A percentile compares a stretch with the other conserved stretches of the same genome.
These are phyloP conservation scores for Parasteatoda lunata DNA, from an alignment of 2,888 invertebrate species.

Conservation along the genomic window DNA sequence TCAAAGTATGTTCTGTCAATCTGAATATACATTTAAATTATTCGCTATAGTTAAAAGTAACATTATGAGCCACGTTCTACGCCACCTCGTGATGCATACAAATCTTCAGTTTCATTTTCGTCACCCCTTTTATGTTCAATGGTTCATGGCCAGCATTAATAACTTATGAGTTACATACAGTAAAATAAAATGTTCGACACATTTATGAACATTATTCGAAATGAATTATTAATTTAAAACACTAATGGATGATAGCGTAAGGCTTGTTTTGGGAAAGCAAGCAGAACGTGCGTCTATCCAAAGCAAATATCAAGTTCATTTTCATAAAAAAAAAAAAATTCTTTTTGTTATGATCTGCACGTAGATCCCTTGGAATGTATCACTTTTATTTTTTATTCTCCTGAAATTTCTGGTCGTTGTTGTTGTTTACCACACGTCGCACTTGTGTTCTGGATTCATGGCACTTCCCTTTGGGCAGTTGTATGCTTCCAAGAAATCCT, in stretches of 20 bases:
- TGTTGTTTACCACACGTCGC: slow-evolving; percentile 69
- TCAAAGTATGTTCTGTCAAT: too few species aligned
- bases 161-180: too few species aligned
- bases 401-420: background rate
- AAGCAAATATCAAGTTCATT: background rate
- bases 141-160: too few species aligned
- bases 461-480: slow-evolving; percentile 65
- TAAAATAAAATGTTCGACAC: too few species aligned
- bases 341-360: background rate
- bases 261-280: background rate
- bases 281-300: background rate
- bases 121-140: too few species aligned
- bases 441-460: slow-evolving; percentile 69
- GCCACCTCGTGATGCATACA: too few species aligned
- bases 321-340: background rate
- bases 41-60: too few species aligned
- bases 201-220: too few species aligned
- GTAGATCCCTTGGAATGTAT: background rate
- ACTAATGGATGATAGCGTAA: background rate
- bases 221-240: too few species aligned
- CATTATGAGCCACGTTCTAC: too few species aligned
- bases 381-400: background rate
- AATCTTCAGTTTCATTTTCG: too few species aligned
- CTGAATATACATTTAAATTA: too few species aligned
- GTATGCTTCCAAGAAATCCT: slow-evolving; percentile 68